phyloP scores from a whole-genome alignment of 2,888 invertebrate species.

The Andrena marginata region DNA sequence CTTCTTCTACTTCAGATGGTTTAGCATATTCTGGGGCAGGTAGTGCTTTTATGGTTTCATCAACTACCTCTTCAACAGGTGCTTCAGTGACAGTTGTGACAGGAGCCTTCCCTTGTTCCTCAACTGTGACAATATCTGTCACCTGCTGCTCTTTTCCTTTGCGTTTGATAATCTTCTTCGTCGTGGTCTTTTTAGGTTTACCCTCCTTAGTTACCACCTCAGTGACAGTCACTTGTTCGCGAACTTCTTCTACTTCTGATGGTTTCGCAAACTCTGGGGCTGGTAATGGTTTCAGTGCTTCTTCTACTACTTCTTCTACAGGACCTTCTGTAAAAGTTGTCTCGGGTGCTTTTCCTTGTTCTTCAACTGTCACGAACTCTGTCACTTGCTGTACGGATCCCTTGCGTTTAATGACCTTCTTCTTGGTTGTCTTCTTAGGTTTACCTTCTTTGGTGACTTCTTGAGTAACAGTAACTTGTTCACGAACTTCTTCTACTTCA shows the following conservation, averaged over 20 bases:
- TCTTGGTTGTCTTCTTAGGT: constrained; percentile 78
- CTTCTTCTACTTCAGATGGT: constrained; percentile 74
- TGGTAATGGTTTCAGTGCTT: constrained; percentile 22
- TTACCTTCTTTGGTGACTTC: constrained; percentile 76
- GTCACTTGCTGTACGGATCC: constrained; percentile 76
- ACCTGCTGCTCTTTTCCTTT: constrained; percentile 69
- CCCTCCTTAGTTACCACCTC: constrained; percentile 73
- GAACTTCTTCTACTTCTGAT: constrained; percentile 71
- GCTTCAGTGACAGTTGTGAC: constrained; percentile 75
- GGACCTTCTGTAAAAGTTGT: constrained; percentile 77
- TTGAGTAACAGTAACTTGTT: constrained; percentile 46
- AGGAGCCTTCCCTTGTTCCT: constrained; percentile 64
- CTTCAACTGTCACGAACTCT: constrained; percentile 69
- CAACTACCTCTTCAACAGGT: constrained; percentile 68
- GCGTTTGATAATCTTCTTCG: constrained; percentile 38
- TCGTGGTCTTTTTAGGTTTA: constrained; percentile 76
- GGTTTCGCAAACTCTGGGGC: constrained; percentile 75
- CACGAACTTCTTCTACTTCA: constrained; percentile 64
- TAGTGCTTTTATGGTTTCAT: constrained; percentile 64
- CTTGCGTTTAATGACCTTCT: constrained; percentile 49
- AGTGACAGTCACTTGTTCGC: constrained; percentile 66
- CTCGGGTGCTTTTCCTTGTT: constrained; percentile 38
- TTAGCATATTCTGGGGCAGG: constrained; percentile 69
- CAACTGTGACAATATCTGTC: constrained; percentile 72
- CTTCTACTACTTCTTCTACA: constrained; percentile 47